Conservation (phyloP, 2,113 vertebrate species). For the Neotragus pygmaeus region DNA sequence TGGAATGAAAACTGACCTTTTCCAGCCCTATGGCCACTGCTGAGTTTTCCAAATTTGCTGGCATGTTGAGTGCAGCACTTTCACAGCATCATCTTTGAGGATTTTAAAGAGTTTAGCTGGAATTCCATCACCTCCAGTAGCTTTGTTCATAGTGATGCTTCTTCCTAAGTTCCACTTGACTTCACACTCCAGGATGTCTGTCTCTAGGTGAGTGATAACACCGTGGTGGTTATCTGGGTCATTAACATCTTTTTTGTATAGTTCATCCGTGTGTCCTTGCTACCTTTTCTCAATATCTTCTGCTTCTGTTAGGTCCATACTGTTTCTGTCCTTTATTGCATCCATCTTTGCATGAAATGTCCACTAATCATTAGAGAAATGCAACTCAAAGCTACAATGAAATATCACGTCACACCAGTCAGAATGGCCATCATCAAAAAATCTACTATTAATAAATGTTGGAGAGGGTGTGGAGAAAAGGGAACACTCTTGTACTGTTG, state of each 20-base stretch:
- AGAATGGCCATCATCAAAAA: neutral
- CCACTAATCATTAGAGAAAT: neutral
- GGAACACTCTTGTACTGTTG: neutral
- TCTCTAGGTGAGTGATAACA: neutral
- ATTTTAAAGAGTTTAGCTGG: neutral
- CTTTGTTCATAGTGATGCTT: neutral
- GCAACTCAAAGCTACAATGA: neutral
- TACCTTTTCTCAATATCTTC: neutral
- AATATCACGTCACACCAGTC: neutral
- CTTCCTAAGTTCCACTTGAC: neutral
- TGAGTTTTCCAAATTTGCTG: too few species aligned
- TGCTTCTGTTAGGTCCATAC: neutral
- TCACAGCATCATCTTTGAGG: neutral
- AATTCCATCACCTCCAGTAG: neutral
- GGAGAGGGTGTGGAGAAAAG: neutral
- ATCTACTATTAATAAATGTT: neutral
- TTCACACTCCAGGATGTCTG: neutral
- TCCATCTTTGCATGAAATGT: neutral
- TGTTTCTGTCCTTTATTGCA: neutral
- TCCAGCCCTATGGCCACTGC: too few species aligned
- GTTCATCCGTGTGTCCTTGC: neutral
- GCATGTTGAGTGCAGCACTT: neutral
- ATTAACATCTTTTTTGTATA: neutral
- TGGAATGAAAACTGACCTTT: too few species aligned
- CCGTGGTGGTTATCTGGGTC: neutral